Percentiles rank a stretch among this genome's conserved stretches.
Conservation (phyloP, 2,888 invertebrate species). For the Epinotia nisella region DNA sequence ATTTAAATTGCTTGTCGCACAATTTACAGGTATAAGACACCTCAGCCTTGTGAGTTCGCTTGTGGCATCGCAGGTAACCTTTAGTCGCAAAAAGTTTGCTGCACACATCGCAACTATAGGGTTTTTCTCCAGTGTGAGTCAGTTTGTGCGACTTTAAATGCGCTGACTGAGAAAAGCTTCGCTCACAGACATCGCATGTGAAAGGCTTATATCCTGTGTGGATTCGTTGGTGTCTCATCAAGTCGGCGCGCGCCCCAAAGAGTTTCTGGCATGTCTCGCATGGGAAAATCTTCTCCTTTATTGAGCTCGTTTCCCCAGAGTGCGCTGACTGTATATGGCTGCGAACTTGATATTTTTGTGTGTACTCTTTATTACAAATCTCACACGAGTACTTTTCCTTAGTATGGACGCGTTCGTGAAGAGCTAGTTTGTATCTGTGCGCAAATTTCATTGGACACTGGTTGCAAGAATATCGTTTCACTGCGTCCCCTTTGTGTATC, state of each 20-base stretch:
- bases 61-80: background rate
- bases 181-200: constrained; percentile 5
- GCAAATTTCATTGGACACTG: constrained; percentile 12
- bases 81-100: background rate
- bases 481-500: constrained; percentile 4
- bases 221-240: background rate
- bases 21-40: background rate
- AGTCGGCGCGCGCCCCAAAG: background rate
- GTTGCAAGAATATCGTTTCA: constrained; percentile 1
- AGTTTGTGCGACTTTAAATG: constrained; percentile 4
- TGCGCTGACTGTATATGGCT: background rate
- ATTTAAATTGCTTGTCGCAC: background rate
- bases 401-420: background rate
- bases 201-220: constrained; percentile 7
- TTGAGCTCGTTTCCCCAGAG: background rate
- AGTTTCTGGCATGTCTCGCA: background rate
- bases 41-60: background rate
- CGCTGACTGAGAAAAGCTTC: background rate
- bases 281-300: background rate
- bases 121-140: constrained; percentile 15
- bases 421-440: constrained; percentile 4
- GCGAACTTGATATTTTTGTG: constrained; percentile 1
- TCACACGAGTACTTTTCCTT: background rate
- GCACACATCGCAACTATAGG: constrained; percentile 4
- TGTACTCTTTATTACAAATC: background rate